phyloP scores from a whole-genome alignment of 2,888 invertebrate genomes.

The Cyaniris semiargus region DNA sequence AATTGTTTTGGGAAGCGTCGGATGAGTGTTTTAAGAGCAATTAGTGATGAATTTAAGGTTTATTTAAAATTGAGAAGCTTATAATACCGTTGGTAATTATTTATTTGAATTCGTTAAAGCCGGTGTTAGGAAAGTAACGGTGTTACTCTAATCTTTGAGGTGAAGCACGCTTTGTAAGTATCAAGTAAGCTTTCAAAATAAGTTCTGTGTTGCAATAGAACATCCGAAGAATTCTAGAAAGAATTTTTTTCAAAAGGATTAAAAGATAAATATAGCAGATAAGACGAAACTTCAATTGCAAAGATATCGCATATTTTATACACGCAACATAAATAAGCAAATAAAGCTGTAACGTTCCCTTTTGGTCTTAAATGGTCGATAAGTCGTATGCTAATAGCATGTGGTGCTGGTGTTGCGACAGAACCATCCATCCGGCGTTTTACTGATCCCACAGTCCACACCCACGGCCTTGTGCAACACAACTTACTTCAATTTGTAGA shows the following conservation, averaged over 20 bases:
- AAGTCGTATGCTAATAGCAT: background rate
- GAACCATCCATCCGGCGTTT: slow-evolving; percentile 48
- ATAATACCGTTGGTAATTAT: slow-evolving; percentile 16
- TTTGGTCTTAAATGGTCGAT: slow-evolving; percentile 16
- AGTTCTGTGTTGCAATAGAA: background rate
- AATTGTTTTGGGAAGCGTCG: slow-evolving; percentile 32
- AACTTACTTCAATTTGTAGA: background rate
- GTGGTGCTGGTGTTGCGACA: slow-evolving; percentile 40
- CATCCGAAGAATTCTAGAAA: background rate
- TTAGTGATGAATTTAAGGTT: slow-evolving; percentile 31
- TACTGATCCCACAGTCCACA: slow-evolving; percentile 43
- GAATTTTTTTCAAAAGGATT: background rate
- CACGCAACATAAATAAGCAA: background rate
- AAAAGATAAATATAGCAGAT: background rate
- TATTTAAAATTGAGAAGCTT: slow-evolving; percentile 21
- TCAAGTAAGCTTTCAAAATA: background rate
- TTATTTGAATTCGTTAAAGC: slow-evolving; percentile 8
- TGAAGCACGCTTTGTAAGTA: background rate
- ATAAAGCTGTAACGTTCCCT: slow-evolving; percentile 12
- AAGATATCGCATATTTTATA: slow-evolving; percentile 5
- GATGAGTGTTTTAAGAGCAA: slow-evolving; percentile 31
- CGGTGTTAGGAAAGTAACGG: background rate
- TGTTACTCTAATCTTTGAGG: background rate
- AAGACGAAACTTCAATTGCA: background rate
- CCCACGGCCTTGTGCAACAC: slow-evolving; percentile 34